Evolutionary conservation across 1,140 invertebrate species (phyloP).

Genomic region (Radopholus similis): DNA sequence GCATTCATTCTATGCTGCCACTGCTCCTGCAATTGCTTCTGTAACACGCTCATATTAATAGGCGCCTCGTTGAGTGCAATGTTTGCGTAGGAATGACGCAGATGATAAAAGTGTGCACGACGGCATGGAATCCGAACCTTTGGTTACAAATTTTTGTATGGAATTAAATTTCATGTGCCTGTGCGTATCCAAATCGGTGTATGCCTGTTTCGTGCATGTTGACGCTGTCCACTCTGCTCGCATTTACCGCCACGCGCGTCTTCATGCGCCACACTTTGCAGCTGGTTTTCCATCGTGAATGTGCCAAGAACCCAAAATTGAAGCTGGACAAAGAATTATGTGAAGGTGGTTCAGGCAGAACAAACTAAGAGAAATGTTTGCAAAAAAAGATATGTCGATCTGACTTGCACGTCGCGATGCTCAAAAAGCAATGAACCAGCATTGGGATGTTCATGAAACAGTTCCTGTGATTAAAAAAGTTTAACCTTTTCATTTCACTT

Average conservation of each 20-base stretch:
- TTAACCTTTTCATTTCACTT: not conserved
- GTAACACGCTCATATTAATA: conserved; percentile 45
- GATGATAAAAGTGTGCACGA: conserved; percentile 58
- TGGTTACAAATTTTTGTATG: not conserved
- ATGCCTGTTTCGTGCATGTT: conserved; percentile 60
- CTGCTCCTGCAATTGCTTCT: conserved; percentile 42
- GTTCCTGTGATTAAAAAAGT: conserved; percentile 35
- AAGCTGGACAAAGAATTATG: conserved; percentile 45
- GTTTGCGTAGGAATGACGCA: conserved; percentile 56
- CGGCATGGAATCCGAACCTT: conserved; percentile 47
- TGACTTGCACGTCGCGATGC: conserved; percentile 52
- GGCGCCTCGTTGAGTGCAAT: conserved; percentile 47
- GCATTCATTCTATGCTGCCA: conserved; percentile 44
- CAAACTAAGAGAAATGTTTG: conserved; percentile 27
- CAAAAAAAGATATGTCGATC: not conserved
- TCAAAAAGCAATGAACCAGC: conserved; percentile 57
- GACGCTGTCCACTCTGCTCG: conserved; percentile 47
- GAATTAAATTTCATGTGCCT: conserved; percentile 24
- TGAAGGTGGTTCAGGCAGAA: conserved; percentile 34
- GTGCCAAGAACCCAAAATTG: conserved; percentile 54
- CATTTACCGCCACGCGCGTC: conserved; percentile 59
- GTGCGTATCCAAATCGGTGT: conserved; percentile 55
- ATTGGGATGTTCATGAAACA: conserved; percentile 56
- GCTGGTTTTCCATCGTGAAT: conserved; percentile 54
- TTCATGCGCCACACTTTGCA: conserved; percentile 60